A percentile compares a stretch with the other conserved stretches of the same genome.
These are phyloP conservation scores for Mythimna albipuncta DNA, from an alignment of 2,888 invertebrate species.

Conservation along the genomic window DNA sequence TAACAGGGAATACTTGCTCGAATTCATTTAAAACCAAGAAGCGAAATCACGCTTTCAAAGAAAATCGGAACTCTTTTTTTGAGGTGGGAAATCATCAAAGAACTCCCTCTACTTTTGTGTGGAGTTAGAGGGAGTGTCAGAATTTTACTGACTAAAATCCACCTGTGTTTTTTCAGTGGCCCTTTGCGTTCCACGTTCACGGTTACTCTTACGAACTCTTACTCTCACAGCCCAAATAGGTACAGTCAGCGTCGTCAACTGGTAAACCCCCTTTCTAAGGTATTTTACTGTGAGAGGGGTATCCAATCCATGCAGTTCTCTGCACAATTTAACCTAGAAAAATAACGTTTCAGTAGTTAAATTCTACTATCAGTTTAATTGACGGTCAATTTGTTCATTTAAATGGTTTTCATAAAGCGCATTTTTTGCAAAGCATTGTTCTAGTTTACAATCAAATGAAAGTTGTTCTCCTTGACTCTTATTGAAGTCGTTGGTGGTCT, in stretches of 20 bases:
- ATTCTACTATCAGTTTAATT: constrained; percentile 6
- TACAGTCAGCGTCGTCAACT: too few species aligned
- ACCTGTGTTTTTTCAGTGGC: too few species aligned
- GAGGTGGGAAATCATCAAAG: too few species aligned
- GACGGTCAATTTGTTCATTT: constrained; percentile 20
- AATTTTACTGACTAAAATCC: too few species aligned
- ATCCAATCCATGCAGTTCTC: neutral
- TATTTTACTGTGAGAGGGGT: too few species aligned
- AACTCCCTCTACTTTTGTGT: too few species aligned
- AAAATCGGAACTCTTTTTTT: neutral
- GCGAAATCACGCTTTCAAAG: constrained; percentile 8
- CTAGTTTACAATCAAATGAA: constrained; percentile 43
- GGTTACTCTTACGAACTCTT: too few species aligned
- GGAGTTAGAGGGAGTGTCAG: too few species aligned
- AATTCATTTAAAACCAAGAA: neutral
- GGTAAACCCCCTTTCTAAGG: too few species aligned
- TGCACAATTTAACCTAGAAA: neutral
- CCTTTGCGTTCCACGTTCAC: too few species aligned
- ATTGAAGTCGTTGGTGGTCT: constrained; percentile 25
- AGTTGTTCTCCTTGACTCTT: constrained; percentile 49
- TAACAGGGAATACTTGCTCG: neutral
- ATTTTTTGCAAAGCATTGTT: constrained; percentile 29
- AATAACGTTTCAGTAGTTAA: constrained; percentile 16
- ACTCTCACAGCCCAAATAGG: too few species aligned
- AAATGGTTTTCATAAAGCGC: constrained; percentile 12